Conservation (phyloP, 2,797 vertebrate species). For the Chelidonichthys spinosus region DNA sequence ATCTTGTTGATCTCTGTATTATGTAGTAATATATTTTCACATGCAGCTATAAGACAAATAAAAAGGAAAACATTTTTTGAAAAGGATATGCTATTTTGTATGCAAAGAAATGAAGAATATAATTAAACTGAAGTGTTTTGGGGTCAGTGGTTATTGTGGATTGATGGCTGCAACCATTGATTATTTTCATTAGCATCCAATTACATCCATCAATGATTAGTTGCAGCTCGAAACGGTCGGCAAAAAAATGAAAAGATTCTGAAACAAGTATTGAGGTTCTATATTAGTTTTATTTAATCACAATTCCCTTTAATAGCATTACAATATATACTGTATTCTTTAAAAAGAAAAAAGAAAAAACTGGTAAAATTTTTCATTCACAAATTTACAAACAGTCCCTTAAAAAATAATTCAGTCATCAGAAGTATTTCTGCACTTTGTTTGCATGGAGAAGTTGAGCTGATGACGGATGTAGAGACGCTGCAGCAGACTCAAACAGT, state of each 20-base stretch:
- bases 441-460: background rate
- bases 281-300: constrained; percentile 54
- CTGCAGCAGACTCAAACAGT: background rate
- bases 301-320: constrained; percentile 41
- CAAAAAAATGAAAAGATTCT: background rate
- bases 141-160: constrained; percentile 5
- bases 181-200: background rate
- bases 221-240: background rate
- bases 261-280: background rate
- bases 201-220: background rate
- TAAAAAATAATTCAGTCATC: constrained; percentile 21
- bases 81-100: constrained; percentile 82
- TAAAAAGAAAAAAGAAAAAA: constrained; percentile 3
- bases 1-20: constrained; percentile 78
- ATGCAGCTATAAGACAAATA: constrained; percentile 80
- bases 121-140: constrained; percentile 73
- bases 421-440: background rate
- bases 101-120: constrained; percentile 74
- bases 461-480: background rate
- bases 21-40: constrained; percentile 91
- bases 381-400: constrained; percentile 42
- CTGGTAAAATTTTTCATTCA: constrained; percentile 44
- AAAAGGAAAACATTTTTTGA: constrained; percentile 74
- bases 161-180: background rate
- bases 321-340: constrained; percentile 25